These are phyloP conservation scores for Acropora tenuis DNA, from an alignment of 64 coral and sea anemone species.

Conservation along the genomic window DNA sequence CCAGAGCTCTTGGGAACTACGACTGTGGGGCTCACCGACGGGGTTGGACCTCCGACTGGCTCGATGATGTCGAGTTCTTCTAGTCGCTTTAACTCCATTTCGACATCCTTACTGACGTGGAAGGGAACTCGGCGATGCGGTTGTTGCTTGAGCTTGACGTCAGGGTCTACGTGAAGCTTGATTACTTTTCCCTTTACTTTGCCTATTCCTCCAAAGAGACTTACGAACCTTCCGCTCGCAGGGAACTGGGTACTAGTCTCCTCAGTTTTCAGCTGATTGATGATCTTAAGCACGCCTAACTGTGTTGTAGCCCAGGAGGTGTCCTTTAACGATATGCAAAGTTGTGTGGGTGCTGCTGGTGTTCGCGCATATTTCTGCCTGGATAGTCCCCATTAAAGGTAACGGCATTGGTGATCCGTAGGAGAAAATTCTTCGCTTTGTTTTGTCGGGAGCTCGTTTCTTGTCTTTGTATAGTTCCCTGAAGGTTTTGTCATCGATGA, in stretches of 20 bases:
- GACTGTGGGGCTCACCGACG: not conserved
- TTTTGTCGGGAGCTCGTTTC: too few relatives aligned
- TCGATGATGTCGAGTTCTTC: slow-evolving; percentile 56
- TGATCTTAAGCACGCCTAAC: too few relatives aligned
- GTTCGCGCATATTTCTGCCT: too few relatives aligned
- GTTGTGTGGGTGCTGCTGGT: too few relatives aligned
- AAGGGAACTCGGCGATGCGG: slow-evolving; percentile 39
- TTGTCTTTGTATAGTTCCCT: too few relatives aligned
- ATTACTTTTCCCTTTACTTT: not conserved
- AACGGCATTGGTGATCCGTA: too few relatives aligned
- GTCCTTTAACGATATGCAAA: too few relatives aligned
- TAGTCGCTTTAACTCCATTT: slow-evolving; percentile 6
- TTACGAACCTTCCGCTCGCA: not conserved
- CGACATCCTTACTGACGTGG: slow-evolving; percentile 23
- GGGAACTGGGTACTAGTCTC: not conserved
- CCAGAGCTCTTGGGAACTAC: too few relatives aligned
- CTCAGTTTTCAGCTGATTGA: not conserved
- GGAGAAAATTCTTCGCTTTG: too few relatives aligned
- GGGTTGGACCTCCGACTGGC: not conserved
- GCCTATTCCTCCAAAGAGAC: slow-evolving; percentile 9
- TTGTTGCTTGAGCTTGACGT: slow-evolving; percentile 18
- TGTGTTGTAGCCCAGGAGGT: too few relatives aligned
- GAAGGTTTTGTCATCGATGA: too few relatives aligned
- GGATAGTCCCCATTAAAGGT: too few relatives aligned
- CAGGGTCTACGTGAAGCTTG: not conserved